phyloP scores from a whole-genome alignment of 2,888 invertebrate genomes.

The Flexamia atlantica region DNA sequence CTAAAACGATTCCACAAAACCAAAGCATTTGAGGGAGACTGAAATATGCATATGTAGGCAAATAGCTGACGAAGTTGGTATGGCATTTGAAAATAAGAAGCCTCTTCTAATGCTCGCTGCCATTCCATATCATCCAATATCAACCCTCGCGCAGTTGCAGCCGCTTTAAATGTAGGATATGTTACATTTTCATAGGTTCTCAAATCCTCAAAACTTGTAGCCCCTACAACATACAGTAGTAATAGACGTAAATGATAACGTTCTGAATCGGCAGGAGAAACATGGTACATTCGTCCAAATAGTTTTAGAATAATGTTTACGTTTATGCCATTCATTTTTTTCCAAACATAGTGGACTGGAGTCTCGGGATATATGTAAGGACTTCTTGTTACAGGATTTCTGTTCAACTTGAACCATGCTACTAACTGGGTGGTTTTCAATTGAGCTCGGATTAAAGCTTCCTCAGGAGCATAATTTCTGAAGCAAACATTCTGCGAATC shows the following conservation, averaged over 20 bases:
- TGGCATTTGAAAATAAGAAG: constrained; percentile 69
- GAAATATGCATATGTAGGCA: constrained; percentile 70
- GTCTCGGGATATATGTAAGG: constrained; percentile 46
- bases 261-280: constrained; percentile 48
- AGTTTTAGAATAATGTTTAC: constrained; percentile 13
- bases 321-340: constrained; percentile 22
- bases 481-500: too few relatives aligned
- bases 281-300: too few relatives aligned
- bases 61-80: constrained; percentile 71
- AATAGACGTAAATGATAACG: constrained; percentile 67
- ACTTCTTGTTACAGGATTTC: constrained; percentile 42
- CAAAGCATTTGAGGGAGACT: constrained; percentile 67
- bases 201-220: constrained; percentile 69
- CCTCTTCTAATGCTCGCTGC: constrained; percentile 70
- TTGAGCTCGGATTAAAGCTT: constrained; percentile 5
- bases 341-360: constrained; percentile 32
- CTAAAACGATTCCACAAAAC: constrained; percentile 70
- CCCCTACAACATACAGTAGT: constrained; percentile 68
- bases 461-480: too few relatives aligned
- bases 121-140: constrained; percentile 71
- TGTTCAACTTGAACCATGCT: constrained; percentile 53
- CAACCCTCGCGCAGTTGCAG: constrained; percentile 70
- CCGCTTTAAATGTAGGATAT: constrained; percentile 70
- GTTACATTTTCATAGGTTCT: constrained; percentile 70
- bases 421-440: constrained; percentile 26